phyloP scores from a whole-genome alignment of 2,113 vertebrate species.

The Elephantulus edwardii region DNA sequence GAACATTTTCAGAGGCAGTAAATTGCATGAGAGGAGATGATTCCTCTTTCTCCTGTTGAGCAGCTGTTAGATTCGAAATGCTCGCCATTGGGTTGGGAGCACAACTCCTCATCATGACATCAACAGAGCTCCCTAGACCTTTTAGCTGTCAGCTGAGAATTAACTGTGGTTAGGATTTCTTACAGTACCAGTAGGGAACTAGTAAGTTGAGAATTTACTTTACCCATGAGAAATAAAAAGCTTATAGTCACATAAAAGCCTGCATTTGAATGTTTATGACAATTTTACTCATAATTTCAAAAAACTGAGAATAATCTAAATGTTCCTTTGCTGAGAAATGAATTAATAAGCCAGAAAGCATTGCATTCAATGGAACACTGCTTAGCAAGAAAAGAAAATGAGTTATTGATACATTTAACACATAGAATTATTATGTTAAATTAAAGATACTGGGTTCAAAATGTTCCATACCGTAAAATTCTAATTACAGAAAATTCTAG shows the following conservation, averaged over 20 bases:
- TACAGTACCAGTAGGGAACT: background rate
- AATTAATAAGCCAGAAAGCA: background rate
- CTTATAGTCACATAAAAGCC: background rate
- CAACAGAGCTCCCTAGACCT: no score
- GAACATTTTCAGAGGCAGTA: no score
- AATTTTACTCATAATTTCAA: background rate
- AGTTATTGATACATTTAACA: background rate
- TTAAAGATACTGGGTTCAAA: background rate
- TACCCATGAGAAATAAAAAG: background rate
- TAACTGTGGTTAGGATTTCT: no score
- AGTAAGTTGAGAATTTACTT: background rate
- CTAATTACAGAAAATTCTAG: background rate
- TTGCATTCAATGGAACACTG: background rate
- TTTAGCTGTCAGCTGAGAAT: no score
- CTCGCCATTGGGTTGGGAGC: no score
- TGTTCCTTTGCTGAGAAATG: background rate
- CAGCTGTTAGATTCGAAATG: no score
- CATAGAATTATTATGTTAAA: background rate
- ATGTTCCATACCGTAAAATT: background rate
- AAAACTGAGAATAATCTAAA: slow-evolving; percentile 12
- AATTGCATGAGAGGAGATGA: no score
- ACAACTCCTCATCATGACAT: no score
- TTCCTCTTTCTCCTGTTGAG: no score
- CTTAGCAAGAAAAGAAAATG: slow-evolving; percentile 28
- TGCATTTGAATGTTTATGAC: background rate